Base-by-base conservation (phyloP, 1,140 invertebrate species). In the Diachasmimorpha longicaudata region DNA sequence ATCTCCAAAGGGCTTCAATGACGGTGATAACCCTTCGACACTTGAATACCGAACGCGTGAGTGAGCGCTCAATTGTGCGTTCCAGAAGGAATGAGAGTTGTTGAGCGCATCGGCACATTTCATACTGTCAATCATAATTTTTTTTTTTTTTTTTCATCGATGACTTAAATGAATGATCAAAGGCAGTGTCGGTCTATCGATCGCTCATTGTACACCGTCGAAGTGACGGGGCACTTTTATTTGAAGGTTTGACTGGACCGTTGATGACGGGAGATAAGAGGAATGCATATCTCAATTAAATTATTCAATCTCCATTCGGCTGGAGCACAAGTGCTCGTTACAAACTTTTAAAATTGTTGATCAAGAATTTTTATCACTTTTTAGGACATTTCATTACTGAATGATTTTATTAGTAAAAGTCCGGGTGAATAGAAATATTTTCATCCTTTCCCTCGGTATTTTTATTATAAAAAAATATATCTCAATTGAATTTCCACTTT, bases 21-120 rank as follows among this genome's bases (percentile, higher is more conserved):
- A 52, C 21, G 5, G 16, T 72, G 71, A 74, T 74, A 74, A 74
- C 72, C 74, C 74, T 70, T 75, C 74, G 48, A 70, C 48, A 66
- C 55, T 74, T 75, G 21, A 75, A 75, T 70, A 68, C 67, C 68
- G 52, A 46, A 58, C 31, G 58, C 37, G 44, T 52, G 44, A 37
- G 58, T 21, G 23, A 63, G 67, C 42, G 31, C 23, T 70, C 68
- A 63, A 75, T 75, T 75, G 74, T 75, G 67, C 73, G 67, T 25
- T 52, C 19, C 16, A 31, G 25, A 37, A 11, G 69, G 37, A 70
- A 70, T 67, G 63, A 67, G 14, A 63, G 31, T 67, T 37, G 66
- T 39, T 68, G 36, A 39, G 66, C 9, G 66, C 36, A 68, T 39
- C 66, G n/a, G 31, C n/a, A 3, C 36, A 37, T 37, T 68, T 68